These are phyloP conservation scores for Ectemnius cavifrons DNA, from an alignment of 2,888 invertebrate species.

Conservation along the genomic window DNA sequence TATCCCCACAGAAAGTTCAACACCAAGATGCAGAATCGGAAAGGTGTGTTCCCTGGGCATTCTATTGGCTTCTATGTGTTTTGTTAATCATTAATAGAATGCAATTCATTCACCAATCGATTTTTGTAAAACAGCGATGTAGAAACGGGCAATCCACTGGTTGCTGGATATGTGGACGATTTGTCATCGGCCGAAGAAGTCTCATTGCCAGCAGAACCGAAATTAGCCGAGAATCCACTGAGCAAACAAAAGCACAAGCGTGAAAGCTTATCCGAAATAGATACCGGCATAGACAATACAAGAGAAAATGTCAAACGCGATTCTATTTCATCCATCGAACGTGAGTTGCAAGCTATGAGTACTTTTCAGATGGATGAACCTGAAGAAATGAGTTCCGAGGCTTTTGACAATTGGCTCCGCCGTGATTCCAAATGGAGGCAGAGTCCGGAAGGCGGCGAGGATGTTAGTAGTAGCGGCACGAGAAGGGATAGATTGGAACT, in stretches of 20 bases:
- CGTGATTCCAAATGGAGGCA: constrained; percentile 85
- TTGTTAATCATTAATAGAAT: background rate
- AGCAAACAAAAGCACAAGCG: constrained; percentile 73
- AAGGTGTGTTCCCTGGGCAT: constrained; percentile 75
- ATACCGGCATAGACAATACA: constrained; percentile 56
- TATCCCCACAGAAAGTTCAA: constrained; percentile 74
- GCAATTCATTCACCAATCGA: constrained; percentile 5
- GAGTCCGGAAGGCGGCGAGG: constrained; percentile 86
- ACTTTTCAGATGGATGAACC: constrained; percentile 61
- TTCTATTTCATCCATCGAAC: constrained; percentile 73
- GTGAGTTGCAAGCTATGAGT: constrained; percentile 68
- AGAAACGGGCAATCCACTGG: constrained; percentile 87
- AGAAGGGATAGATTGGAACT: constrained; percentile 79
- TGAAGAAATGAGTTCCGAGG: constrained; percentile 69
- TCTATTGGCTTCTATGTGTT: background rate
- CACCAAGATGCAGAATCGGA: constrained; percentile 79
- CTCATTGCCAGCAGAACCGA: constrained; percentile 68
- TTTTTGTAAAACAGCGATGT: constrained; percentile 79
- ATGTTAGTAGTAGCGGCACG: constrained; percentile 79
- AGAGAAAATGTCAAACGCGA: constrained; percentile 66
- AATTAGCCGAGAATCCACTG: constrained; percentile 72
- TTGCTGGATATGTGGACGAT: constrained; percentile 91
- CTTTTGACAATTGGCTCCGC: constrained; percentile 82
- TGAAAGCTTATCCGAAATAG: constrained; percentile 64
- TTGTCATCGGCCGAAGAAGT: constrained; percentile 84